These are phyloP conservation scores for Haemorhous mexicanus DNA, from an alignment of 2,113 vertebrate genomes.

Conservation along the genomic window DNA sequence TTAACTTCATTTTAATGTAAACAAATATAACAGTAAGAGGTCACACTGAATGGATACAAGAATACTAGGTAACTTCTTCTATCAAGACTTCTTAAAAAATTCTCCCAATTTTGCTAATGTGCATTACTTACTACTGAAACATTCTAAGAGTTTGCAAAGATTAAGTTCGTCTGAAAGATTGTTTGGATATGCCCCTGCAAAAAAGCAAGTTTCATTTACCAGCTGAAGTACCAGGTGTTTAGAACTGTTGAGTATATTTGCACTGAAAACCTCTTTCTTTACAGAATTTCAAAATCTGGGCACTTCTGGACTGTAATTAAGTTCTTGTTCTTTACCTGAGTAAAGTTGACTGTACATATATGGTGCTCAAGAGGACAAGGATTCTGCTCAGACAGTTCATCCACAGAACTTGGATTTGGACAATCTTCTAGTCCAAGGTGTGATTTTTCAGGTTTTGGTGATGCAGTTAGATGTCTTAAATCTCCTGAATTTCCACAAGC, in stretches of 20 bases:
- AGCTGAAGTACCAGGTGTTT: background rate
- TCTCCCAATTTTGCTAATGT: background rate
- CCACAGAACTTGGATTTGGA: background rate
- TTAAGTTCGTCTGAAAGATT: background rate
- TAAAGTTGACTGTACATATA: background rate
- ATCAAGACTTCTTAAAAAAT: background rate
- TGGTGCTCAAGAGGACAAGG: background rate
- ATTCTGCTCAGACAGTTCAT: background rate
- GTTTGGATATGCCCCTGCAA: background rate
- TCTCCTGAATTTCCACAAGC: background rate
- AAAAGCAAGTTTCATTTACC: background rate
- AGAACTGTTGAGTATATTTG: background rate
- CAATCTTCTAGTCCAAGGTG: background rate
- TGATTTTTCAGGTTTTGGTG: background rate
- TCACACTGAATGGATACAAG: background rate
- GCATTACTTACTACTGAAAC: background rate
- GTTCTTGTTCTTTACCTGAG: slow-evolving; percentile 60
- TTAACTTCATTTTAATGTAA: background rate
- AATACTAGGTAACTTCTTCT: background rate
- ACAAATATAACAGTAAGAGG: background rate
- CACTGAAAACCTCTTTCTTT: background rate
- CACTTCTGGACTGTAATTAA: background rate
- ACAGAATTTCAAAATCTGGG: background rate
- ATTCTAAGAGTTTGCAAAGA: background rate
- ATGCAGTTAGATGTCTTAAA: background rate